Evolutionary conservation across 2,888 invertebrate species (phyloP), one percentile per base, ranked within the genome.

Genomic region (Proisotoma minuta): DNA sequence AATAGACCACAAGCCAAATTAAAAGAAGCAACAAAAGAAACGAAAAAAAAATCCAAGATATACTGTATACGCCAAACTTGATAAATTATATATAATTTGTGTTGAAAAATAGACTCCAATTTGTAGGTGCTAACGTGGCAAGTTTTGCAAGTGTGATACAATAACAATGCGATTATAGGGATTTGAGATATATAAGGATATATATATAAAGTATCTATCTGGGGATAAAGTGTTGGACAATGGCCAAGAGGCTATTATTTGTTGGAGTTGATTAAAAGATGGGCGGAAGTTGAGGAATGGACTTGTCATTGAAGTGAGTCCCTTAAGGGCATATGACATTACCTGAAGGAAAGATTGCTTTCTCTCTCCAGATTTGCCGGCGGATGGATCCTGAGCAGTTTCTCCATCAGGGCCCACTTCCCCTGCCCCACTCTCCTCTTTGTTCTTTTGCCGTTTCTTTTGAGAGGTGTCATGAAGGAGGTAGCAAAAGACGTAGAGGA

Each of bases 401-500:
- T 72, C 73, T 63, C 73, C 74, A 65, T 74, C 74, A 57, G 70
- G 68, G 63, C 70, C 73, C 54, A 66, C 52, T 61, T 70, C 70
- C 61, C 71, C 68, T 59, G 72, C 70, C 62, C 69, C 70, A 28
- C 63, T 67, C 43, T 66, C 68, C 54, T 71, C 68, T 59, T 70
- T 71, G 59, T 66, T 60, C 60, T 65, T 60, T 65, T 74, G 70
- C 60, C 70, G 65, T 62, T 74, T 74, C 72, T 71, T 74, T 59
- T 73, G 74, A 59, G 74, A 71, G 40, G 74, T 91, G 78, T 92
- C 91, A 84, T 91, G 92, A 74, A 93, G 85, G 75, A 94, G 84
- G 84, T 93, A 93, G 82, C 92, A 91, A 84, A 93, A 93, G 73
- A 93, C 92, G 82, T 93, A 94, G 74, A 93, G 83, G 77, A 94